Percentiles rank a stretch among this genome's conserved stretches.
These are phyloP conservation scores for Chamaetylas fuelleborni DNA, from an alignment of 2,113 vertebrate genomes.

Conservation along the genomic window DNA sequence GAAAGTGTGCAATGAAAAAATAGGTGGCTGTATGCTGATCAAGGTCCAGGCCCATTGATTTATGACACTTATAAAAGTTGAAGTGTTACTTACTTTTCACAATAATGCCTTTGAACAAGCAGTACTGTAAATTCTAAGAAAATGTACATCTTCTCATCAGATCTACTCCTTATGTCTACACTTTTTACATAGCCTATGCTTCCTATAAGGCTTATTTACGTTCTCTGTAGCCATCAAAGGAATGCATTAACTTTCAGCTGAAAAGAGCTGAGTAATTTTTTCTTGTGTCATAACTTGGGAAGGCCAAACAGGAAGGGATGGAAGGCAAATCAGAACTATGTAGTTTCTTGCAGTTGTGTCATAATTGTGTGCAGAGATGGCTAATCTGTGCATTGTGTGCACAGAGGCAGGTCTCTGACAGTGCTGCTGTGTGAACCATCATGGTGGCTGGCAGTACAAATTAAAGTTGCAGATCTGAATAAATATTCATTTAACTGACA, in stretches of 20 bases:
- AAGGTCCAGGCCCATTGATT: neutral
- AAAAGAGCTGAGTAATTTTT: neutral
- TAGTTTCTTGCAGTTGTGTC: neutral
- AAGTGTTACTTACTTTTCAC: neutral
- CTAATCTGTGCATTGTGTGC: neutral
- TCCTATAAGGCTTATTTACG: neutral
- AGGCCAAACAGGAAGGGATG: neutral
- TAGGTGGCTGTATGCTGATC: neutral
- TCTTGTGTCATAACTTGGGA: neutral
- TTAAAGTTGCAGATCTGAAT: neutral
- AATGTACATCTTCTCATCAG: neutral
- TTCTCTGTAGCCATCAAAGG: neutral
- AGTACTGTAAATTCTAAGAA: neutral
- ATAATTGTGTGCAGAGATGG: neutral
- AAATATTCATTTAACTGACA: neutral
- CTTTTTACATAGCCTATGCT: neutral
- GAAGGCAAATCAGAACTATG: neutral
- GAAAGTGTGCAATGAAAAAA: neutral
- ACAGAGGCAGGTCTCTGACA: neutral
- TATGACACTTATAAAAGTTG: neutral
- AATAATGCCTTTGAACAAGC: neutral
- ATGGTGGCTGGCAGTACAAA: neutral
- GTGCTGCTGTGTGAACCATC: neutral
- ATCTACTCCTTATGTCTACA: neutral
- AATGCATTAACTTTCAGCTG: neutral